A percentile compares a stretch with the other conserved stretches of the same genome.
These are phyloP conservation scores for Drosophila fungiperda DNA, from an alignment of 2,888 invertebrate species.

Conservation along the genomic window DNA sequence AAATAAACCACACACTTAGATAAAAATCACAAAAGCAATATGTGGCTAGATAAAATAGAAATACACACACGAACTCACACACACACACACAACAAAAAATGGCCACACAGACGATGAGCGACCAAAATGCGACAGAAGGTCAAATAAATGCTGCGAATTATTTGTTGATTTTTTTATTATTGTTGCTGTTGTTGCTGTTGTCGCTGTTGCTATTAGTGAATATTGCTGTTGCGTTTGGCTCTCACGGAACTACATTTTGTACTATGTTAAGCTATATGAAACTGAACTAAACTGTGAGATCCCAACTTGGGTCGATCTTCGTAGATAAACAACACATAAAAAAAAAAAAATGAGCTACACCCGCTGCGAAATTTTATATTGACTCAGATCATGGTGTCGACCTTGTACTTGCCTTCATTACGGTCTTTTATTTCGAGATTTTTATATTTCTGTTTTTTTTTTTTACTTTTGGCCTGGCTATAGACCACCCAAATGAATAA, in stretches of 20 bases:
- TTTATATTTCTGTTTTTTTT: neutral
- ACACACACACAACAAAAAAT: constrained; percentile 34
- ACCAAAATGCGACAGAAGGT: constrained; percentile 70
- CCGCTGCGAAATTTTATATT: constrained; percentile 64
- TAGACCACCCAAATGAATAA: constrained; percentile 49
- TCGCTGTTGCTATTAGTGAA: constrained; percentile 38
- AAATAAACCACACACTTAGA: constrained; percentile 79
- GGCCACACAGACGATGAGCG: constrained; percentile 53
- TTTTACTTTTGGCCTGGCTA: constrained; percentile 4
- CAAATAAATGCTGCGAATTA: constrained; percentile 73
- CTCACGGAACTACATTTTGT: constrained; percentile 64
- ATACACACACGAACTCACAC: constrained; percentile 6
- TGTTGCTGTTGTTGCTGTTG: constrained; percentile 38
- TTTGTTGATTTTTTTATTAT: constrained; percentile 54
- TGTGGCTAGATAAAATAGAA: constrained; percentile 81
- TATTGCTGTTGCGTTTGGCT: constrained; percentile 39
- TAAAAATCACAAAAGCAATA: constrained; percentile 84
- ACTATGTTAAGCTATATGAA: neutral
- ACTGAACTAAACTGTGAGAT: constrained; percentile 25
- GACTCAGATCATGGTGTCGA: constrained; percentile 46
- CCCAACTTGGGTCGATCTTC: constrained; percentile 37
- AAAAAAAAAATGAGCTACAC: constrained; percentile 47
- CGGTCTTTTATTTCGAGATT: constrained; percentile 4
- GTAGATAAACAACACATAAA: constrained; percentile 38
- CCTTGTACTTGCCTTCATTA: constrained; percentile 55